A percentile compares a stretch with the other conserved stretches of the same genome.
Evolutionary conservation across 2,797 vertebrate species (phyloP).

Genomic region (Microchirus variegatus): DNA sequence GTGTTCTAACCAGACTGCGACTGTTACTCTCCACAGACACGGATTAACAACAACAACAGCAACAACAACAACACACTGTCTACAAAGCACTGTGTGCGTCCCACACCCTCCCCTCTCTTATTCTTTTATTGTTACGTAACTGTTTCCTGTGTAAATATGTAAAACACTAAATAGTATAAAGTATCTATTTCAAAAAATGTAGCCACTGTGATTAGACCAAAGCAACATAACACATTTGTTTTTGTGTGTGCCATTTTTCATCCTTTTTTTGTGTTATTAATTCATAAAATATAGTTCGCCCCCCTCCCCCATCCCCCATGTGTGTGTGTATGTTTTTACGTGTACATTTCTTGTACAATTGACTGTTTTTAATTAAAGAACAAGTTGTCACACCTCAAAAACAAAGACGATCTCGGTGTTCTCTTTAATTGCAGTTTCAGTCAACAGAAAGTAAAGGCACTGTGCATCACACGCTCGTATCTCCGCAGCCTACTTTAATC

Average conservation of each 20-base stretch:
- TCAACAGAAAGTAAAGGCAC: constrained; percentile 66
- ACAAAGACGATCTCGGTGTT: constrained; percentile 13
- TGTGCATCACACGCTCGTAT: constrained; percentile 40
- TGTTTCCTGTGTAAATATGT: constrained; percentile 77
- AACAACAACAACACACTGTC: constrained; percentile 36
- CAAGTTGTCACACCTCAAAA: constrained; percentile 70
- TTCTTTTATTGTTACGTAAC: constrained; percentile 47
- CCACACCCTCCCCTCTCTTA: constrained; percentile 25
- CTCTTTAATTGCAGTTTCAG: constrained; percentile 34
- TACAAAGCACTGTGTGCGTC: constrained; percentile 43
- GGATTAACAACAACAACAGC: constrained; percentile 40
- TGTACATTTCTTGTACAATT: constrained; percentile 92
- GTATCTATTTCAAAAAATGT: constrained; percentile 79
- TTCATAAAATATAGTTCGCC: constrained; percentile 77
- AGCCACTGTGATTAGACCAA: constrained; percentile 92
- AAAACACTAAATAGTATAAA: constrained; percentile 75
- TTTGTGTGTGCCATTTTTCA: constrained; percentile 58
- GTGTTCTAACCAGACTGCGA: constrained; percentile 43
- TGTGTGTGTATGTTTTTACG: constrained; percentile 88
- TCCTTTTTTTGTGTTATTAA: constrained; percentile 60
- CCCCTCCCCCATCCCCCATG: too few relatives aligned
- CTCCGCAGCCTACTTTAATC: constrained; percentile 39
- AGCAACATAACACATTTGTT: constrained; percentile 84
- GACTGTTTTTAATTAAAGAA: constrained; percentile 85
- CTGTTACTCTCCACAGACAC: constrained; percentile 54